These are phyloP conservation scores for Trypoxylus dichotomus DNA, from an alignment of 1,140 invertebrate genomes.

Conservation along the genomic window DNA sequence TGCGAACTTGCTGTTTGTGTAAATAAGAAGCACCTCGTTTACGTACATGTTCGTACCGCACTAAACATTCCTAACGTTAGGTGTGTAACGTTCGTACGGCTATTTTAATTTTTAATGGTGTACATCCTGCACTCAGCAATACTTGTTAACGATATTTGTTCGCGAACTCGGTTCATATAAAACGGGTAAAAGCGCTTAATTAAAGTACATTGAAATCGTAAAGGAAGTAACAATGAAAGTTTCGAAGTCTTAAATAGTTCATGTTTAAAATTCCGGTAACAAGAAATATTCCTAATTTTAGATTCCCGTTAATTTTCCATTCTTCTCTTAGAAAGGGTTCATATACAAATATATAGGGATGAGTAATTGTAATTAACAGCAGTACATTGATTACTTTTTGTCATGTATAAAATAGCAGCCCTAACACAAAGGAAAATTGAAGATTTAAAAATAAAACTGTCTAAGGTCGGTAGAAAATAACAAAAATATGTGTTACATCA, in stretches of 20 bases:
- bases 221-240: background rate
- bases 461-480: no score
- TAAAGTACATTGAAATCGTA: background rate
- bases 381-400: no score
- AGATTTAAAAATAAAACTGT: no score
- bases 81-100: background rate
- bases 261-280: background rate
- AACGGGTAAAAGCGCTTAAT: background rate
- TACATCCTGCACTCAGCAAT: background rate
- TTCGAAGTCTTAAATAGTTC: background rate
- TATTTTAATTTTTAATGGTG: slow-evolving; percentile 5
- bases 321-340: no score
- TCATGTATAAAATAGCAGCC: no score
- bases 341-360: no score
- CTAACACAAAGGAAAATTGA: no score
- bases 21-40: slow-evolving; percentile 21
- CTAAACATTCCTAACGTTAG: background rate
- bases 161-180: background rate
- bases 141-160: slow-evolving; percentile 14
- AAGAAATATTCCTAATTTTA: no score
- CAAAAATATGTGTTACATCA: no score
- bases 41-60: background rate
- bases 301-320: no score
- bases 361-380: no score
- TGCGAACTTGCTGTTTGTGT: slow-evolving; percentile 13